Conservation (phyloP, 2,888 invertebrate genomes). For the Drosophila prostipennis region DNA sequence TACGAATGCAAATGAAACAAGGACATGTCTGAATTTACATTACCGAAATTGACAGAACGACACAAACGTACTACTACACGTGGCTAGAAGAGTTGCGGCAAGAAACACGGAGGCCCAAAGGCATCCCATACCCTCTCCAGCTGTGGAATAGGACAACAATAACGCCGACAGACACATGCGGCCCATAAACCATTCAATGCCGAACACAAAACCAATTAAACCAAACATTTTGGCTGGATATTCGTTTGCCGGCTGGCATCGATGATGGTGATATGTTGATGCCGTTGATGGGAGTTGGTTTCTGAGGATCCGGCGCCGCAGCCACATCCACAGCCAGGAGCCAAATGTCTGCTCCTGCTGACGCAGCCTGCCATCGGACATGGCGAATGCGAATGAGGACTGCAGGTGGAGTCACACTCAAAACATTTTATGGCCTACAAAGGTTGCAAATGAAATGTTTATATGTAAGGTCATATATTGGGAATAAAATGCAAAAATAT, state of each 20-base stretch:
- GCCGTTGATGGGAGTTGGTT: conserved; percentile 24
- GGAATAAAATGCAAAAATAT: not conserved
- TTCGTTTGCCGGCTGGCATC: conserved; percentile 51
- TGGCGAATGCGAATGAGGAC: conserved; percentile 28
- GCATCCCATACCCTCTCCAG: conserved; percentile 6
- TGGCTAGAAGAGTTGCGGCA: conserved; percentile 41
- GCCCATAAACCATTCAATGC: conserved; percentile 62
- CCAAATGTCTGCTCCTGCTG: conserved; percentile 45
- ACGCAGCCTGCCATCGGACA: conserved; percentile 53
- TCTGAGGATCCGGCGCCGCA: conserved; percentile 5
- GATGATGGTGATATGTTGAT: conserved; percentile 43
- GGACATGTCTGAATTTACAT: conserved; percentile 53
- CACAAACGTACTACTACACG: conserved; percentile 23
- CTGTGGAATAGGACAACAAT: conserved; percentile 21
- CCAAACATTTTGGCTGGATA: conserved; percentile 69
- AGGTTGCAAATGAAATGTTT: not conserved
- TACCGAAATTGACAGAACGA: conserved; percentile 20
- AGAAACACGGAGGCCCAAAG: conserved; percentile 18
- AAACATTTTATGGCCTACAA: conserved; percentile 20
- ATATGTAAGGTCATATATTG: too few species aligned
- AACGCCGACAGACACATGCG: conserved; percentile 34
- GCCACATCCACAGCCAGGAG: conserved; percentile 6
- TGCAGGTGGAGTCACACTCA: conserved; percentile 26
- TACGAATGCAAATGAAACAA: conserved; percentile 49
- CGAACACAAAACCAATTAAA: conserved; percentile 75